A percentile compares a stretch with the other conserved stretches of the same genome.
phyloP scores from a whole-genome alignment of 1,140 invertebrate genomes.

The Zophobas atratus region DNA sequence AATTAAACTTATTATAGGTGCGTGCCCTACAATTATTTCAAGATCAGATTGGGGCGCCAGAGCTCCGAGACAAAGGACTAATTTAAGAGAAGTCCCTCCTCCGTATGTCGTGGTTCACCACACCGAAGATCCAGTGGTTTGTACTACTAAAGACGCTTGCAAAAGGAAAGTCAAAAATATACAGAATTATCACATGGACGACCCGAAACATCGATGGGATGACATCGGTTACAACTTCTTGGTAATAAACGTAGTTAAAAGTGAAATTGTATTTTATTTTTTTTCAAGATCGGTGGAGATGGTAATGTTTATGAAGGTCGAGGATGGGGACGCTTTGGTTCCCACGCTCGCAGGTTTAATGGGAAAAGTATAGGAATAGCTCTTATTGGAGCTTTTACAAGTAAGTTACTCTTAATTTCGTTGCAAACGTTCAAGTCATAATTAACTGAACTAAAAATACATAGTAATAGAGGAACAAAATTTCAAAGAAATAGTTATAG shows the following conservation, averaged over 20 bases:
- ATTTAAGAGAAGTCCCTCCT: conserved; percentile 48
- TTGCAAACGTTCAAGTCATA: background rate
- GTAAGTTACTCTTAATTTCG: conserved; percentile 47
- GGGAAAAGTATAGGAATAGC: conserved; percentile 77
- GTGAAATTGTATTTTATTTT: conserved; percentile 1
- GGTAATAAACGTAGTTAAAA: conserved; percentile 65
- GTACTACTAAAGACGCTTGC: conserved; percentile 68
- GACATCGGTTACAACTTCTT: conserved; percentile 77
- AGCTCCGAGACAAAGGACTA: background rate
- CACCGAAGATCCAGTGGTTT: conserved; percentile 57
- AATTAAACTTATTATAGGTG: conserved; percentile 22
- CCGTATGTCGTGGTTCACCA: conserved; percentile 58
- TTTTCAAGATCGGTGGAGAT: conserved; percentile 70
- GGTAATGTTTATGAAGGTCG: conserved; percentile 77
- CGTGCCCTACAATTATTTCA: conserved; percentile 54
- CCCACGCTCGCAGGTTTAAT: conserved; percentile 79
- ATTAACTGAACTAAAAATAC: no score
- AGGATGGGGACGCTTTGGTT: conserved; percentile 78
- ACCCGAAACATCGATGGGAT: conserved; percentile 66
- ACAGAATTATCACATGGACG: conserved; percentile 75
- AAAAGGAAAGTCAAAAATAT: conserved; percentile 67
- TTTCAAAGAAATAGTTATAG: background rate
- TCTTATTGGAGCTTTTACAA: conserved; percentile 73
- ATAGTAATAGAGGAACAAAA: background rate
- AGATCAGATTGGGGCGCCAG: conserved; percentile 56